phyloP scores from a whole-genome alignment of 1,140 invertebrate species.

The Pogonomyrmex californicus region DNA sequence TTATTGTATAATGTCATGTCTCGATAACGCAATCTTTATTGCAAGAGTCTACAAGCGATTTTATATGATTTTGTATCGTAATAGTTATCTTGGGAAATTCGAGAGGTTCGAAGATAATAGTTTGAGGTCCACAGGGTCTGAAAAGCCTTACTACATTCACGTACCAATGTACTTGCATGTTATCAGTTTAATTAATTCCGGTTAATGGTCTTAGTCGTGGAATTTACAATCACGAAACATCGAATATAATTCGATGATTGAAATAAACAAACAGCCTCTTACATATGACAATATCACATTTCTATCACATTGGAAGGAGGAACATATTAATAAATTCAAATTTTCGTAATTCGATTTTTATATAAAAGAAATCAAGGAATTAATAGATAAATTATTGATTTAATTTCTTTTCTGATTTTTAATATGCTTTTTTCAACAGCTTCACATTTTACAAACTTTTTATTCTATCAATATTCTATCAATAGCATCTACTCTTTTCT shows the following conservation, averaged over 20 bases:
- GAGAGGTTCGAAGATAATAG: neutral
- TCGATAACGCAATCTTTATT: neutral
- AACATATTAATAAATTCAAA: neutral
- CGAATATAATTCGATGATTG: neutral
- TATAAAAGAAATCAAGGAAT: neutral
- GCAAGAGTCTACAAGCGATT: neutral
- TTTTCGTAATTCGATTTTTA: neutral
- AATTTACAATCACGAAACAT: neutral
- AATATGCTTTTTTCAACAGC: neutral
- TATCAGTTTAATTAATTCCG: slow-evolving; percentile 28
- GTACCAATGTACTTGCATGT: neutral
- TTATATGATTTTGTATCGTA: neutral
- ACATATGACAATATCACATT: neutral
- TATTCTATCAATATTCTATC: neutral
- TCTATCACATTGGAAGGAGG: neutral
- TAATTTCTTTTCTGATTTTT: neutral
- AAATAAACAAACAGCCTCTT: neutral
- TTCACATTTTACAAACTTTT: neutral
- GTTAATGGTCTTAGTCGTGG: slow-evolving; percentile 26
- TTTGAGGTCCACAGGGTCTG: neutral
- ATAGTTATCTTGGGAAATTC: slow-evolving; percentile 12
- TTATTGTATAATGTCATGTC: neutral
- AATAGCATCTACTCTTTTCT: neutral
- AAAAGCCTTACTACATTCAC: slow-evolving; percentile 12
- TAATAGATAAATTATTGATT: neutral